phyloP scores from a whole-genome alignment of 2,113 vertebrate species.

The Platanista minor region DNA sequence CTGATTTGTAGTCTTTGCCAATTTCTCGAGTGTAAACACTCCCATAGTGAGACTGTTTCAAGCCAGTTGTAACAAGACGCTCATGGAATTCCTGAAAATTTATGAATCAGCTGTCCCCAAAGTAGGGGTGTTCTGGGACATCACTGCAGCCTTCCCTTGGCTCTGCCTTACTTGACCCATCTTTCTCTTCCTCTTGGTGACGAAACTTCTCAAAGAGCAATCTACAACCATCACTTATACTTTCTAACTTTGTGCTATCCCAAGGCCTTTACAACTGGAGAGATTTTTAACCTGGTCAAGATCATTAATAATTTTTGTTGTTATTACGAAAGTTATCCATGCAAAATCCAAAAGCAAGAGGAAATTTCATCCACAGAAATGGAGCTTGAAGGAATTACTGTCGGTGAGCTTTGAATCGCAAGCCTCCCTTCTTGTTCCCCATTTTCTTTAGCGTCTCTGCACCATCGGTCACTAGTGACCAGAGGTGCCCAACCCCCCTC shows the following conservation, averaged over 20 bases:
- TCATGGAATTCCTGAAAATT: not conserved
- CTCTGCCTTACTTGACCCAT: not conserved
- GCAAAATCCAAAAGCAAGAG: not conserved
- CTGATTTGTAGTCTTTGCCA: not conserved
- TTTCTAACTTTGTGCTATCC: not conserved
- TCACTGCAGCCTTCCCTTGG: rapidly evolving
- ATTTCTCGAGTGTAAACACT: not conserved
- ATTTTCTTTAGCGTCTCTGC: not conserved
- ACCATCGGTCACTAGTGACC: not conserved
- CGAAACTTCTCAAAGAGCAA: not conserved
- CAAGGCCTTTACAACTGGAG: not conserved
- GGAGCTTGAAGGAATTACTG: not conserved
- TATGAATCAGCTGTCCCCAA: not conserved
- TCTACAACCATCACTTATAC: too few relatives aligned
- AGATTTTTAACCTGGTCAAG: not conserved
- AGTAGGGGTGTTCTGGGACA: too few relatives aligned
- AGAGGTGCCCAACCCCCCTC: too few relatives aligned
- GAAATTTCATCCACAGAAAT: not conserved
- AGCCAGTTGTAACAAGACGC: not conserved
- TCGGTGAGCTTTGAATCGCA: not conserved
- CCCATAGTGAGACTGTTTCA: not conserved
- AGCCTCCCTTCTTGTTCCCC: too few relatives aligned
- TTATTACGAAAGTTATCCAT: not conserved
- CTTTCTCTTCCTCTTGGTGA: not conserved
- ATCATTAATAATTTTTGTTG: not conserved